phyloP scores from a whole-genome alignment of 2,113 vertebrate species.

The Eclectus roratus region DNA sequence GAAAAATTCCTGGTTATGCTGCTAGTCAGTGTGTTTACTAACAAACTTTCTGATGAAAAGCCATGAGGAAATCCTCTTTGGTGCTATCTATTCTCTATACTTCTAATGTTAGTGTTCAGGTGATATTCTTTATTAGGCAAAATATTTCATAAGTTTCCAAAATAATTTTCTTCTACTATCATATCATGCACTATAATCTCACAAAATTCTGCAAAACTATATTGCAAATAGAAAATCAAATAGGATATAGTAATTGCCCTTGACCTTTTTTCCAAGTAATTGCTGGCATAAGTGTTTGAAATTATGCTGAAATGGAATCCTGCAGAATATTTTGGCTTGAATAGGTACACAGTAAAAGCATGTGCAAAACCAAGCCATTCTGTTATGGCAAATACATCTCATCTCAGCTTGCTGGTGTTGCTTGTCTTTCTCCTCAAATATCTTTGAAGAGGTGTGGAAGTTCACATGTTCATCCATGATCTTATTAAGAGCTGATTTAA shows the following conservation, averaged over 20 bases:
- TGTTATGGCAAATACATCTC: not conserved
- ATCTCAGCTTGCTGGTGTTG: not conserved
- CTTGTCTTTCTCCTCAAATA: not conserved
- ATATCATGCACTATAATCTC: rapidly evolving
- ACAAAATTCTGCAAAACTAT: not conserved
- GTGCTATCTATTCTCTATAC: not conserved
- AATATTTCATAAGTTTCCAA: not conserved
- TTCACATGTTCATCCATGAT: not conserved
- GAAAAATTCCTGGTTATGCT: not conserved
- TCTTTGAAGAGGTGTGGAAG: not conserved
- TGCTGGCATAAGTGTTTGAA: not conserved
- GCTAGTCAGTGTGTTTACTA: constrained; percentile 3
- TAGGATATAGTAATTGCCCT: not conserved
- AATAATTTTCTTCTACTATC: not conserved
- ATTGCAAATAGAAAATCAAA: not conserved
- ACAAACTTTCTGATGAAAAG: not conserved
- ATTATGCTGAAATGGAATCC: not conserved
- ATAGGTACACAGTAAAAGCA: not conserved
- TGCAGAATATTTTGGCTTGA: not conserved
- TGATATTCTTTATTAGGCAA: not conserved
- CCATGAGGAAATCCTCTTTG: not conserved
- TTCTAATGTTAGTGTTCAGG: not conserved
- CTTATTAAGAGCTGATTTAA: not conserved
- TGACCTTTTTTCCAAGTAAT: not conserved
- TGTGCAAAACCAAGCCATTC: not conserved